phyloP scores from a whole-genome alignment of 2,888 invertebrate genomes.

The Lasioglossum villosulum region DNA sequence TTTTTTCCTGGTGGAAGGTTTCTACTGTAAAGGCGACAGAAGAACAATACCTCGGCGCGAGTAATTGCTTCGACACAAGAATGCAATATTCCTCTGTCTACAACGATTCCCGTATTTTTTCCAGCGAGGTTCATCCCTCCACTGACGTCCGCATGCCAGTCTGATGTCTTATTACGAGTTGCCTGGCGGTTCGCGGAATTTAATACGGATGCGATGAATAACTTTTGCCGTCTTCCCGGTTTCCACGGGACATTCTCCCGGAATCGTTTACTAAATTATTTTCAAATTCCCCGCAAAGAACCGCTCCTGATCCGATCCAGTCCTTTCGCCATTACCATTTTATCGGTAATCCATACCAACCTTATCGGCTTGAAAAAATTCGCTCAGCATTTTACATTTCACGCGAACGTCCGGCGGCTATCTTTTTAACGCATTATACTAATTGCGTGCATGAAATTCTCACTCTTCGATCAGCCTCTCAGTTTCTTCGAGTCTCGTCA shows the following conservation, averaged over 20 bases:
- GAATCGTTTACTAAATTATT: conserved; percentile 48
- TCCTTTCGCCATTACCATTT: background rate
- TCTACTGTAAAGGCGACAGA: conserved; percentile 55
- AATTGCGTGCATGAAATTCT: background rate
- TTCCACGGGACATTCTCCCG: conserved; percentile 21
- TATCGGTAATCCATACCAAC: background rate
- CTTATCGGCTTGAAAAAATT: background rate
- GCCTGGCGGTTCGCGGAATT: conserved; percentile 43
- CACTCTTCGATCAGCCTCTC: background rate
- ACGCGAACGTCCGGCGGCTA: background rate
- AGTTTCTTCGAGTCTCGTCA: rapidly evolving
- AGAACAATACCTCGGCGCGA: conserved; percentile 65
- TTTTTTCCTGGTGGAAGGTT: conserved; percentile 38
- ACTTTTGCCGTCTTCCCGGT: conserved; percentile 26
- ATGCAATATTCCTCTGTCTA: conserved; percentile 76
- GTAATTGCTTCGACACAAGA: conserved; percentile 79
- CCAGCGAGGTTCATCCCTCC: conserved; percentile 21
- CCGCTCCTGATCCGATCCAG: background rate
- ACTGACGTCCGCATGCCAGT: conserved; percentile 56
- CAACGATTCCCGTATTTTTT: conserved; percentile 59
- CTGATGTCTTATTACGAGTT: conserved; percentile 61
- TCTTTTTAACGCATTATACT: background rate
- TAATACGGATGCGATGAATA: conserved; percentile 49
- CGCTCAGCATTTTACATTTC: background rate
- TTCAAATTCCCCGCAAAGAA: background rate